Percentiles rank a stretch among this genome's conserved stretches.
phyloP scores from a whole-genome alignment of 2,113 vertebrate species.

The Ardeotis arabs region DNA sequence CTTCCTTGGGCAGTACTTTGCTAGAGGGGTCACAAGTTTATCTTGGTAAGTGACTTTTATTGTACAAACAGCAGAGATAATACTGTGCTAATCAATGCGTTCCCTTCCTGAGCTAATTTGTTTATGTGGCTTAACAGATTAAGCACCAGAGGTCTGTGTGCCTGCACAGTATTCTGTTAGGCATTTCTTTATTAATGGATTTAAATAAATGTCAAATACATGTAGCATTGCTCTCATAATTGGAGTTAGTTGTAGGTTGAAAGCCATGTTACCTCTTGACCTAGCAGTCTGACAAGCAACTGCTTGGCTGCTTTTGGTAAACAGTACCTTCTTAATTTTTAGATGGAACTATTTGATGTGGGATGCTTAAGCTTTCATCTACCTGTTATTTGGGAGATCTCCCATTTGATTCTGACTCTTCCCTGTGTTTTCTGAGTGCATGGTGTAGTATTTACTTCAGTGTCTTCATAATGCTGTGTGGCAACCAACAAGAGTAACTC shows the following conservation, averaged over 20 bases:
- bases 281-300: background rate
- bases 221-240: background rate
- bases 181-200: background rate
- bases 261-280: background rate
- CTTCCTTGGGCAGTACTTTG: constrained; percentile 83
- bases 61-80: background rate
- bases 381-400: background rate
- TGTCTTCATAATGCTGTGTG: background rate
- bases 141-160: background rate
- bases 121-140: background rate
- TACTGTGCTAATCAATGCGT: background rate
- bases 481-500: background rate
- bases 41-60: constrained; percentile 81
- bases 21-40: constrained; percentile 94
- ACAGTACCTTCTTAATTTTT: background rate
- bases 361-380: background rate
- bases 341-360: background rate
- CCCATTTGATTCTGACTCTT: background rate
- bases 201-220: background rate
- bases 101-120: background rate
- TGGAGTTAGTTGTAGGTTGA: background rate
- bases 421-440: background rate
- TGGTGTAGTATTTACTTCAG: background rate
- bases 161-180: background rate
- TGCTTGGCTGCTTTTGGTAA: background rate